Base-by-base conservation (phyloP, 1,140 invertebrate species). In the Laodelphax striatellus region DNA sequence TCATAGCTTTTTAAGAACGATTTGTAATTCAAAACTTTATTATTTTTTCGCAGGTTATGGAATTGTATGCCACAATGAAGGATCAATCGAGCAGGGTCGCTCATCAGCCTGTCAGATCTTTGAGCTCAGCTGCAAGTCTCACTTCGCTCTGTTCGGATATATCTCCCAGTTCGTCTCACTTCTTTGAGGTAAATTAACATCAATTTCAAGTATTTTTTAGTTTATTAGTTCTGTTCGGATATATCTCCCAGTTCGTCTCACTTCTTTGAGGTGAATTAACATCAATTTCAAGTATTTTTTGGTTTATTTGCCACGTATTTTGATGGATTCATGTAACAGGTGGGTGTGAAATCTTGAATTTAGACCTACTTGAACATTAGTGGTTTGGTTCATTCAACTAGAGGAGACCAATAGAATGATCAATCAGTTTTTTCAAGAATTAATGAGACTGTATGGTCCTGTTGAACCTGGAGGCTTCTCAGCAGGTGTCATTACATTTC, bases 161-260 rank as follows among this genome's bases (percentile, higher is more conserved):
- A 60, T 89, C 87, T 5, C 86, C 86, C 0, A 88, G 86, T 67
- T 87, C 88, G 55, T 89, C 87, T 43, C 87, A 90, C 72, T 90
- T 90, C 71, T 90, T 90, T 67, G 88, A 91, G 76, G 87, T 88
- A 71, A 75, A 62, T 64, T 22, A 14, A 11, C 1, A 14, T 43
- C 44, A 8, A 17, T n/a, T 55, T 31, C 19, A 22, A 2, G 14
- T 28, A 11, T 28, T 19, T 43, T n/a, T n/a, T n/a, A n/a, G n/a
- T n/a, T n/a, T n/a, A n/a, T 1, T 87, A 86, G 1, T 75, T 89
- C 5, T 83, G 84, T 62, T 83, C 82, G 19, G 87, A 89, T 68
- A 86, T 91, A 60, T 89, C 87, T 5, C 86, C 86, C 0, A 88
- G 86, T 67, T 87, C 88, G 55, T 89, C 87, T 43, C 87, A 90